These are phyloP conservation scores for Nettapus auritus DNA, from an alignment of 2,113 vertebrate species.

Conservation along the genomic window DNA sequence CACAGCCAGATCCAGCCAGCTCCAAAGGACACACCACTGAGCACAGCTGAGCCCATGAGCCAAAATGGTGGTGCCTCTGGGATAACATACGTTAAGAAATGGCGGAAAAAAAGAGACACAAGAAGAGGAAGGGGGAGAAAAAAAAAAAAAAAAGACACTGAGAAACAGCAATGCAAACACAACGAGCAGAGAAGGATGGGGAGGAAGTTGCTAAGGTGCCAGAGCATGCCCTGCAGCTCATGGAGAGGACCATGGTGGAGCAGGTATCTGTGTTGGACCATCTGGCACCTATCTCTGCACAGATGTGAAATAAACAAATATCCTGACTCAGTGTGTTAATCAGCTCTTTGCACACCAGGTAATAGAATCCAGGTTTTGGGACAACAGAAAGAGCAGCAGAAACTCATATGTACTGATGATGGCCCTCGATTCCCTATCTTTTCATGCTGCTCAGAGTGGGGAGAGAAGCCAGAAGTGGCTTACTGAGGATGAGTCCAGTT, in stretches of 20 bases:
- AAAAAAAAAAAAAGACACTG: neutral
- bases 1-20: accelerated
- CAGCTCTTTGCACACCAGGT: too few relatives aligned
- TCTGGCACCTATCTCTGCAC: too few relatives aligned
- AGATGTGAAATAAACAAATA: too few relatives aligned
- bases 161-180: neutral
- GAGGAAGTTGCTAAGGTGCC: neutral
- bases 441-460: accelerated
- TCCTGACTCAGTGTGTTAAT: too few relatives aligned
- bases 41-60: too few relatives aligned
- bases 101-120: accelerated
- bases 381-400: neutral
- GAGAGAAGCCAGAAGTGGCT: neutral
- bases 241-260: neutral
- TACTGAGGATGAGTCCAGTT: neutral
- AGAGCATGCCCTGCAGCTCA: neutral
- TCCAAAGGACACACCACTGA: accelerated
- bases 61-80: neutral
- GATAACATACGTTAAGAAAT: neutral
- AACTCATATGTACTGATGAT: accelerated
- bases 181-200: neutral
- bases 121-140: neutral
- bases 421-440: neutral
- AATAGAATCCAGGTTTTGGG: too few relatives aligned
- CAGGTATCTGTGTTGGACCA: neutral